Evolutionary conservation across 2,888 invertebrate species (phyloP), one percentile per base, ranked within the genome.

Genomic region (Drosophila ezoana): DNA sequence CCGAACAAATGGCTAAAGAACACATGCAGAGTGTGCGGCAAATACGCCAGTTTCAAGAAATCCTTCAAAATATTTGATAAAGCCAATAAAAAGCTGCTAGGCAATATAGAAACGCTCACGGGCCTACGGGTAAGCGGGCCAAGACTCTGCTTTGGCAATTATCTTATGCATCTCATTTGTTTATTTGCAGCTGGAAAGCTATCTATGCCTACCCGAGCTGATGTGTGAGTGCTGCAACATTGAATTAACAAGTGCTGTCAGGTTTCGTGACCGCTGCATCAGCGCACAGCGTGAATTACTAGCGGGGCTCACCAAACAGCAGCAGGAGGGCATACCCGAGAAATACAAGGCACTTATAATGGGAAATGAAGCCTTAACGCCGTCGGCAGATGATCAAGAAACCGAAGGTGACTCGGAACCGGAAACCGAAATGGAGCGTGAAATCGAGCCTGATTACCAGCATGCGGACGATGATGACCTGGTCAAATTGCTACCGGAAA

Each of bases 1-100:
- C 59, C 38, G 3, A 65, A 70, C 53, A 88, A 79, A 76, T 70
- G 79, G 33, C 52, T 79, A 3, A 88, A 86, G 59, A 83, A 80
- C 45, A 88, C 89, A 13, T 83, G 83, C 68, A 58, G 88, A 2
- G 88, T 83, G 32, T 83, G 83, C 28, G 87, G 80, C 10, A 88
- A 83, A 54, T 83, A 83, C 43, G 83, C 88, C 3, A 83, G 88
- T 47, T 76, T 61, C 20, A 88, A 88, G 20, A 74, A 86, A 49
- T 88, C 83, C 0, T 79, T 72, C 4, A 86, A 83, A 33, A 72
- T 83, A 47, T 83, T 83, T 23, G 83, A 83, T 8, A 68, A 69
- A 53, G 51, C 41, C 40, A 83, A 83, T 45, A 58, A 49, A 47
- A 88, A 82, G 52, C 37, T 79, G 47, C 49, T 83, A 0, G 67